These are phyloP conservation scores for Phocoena phocoena DNA, from an alignment of 2,113 vertebrate genomes.

Conservation along the genomic window DNA sequence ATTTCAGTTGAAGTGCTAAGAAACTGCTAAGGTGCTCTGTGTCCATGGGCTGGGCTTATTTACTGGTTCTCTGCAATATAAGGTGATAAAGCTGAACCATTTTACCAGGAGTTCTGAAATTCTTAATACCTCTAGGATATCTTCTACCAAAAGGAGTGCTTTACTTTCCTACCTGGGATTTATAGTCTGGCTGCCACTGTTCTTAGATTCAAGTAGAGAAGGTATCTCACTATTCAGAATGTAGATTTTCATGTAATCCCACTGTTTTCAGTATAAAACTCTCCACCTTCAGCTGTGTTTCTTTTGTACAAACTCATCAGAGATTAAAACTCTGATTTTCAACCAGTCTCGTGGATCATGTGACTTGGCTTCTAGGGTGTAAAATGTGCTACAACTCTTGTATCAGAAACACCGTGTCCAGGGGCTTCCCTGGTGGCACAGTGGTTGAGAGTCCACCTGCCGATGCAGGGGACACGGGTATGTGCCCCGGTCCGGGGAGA, in stretches of 20 bases:
- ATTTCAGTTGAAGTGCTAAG: neutral
- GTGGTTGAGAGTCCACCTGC: too few species aligned
- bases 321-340: neutral
- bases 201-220: neutral
- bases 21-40: neutral
- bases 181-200: neutral
- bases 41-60: neutral
- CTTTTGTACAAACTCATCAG: neutral
- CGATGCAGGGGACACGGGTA: too few species aligned
- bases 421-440: too few species aligned
- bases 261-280: neutral
- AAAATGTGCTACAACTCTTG: neutral
- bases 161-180: neutral
- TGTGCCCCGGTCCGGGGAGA: too few species aligned
- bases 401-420: neutral
- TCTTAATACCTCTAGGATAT: neutral
- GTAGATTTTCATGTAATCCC: neutral
- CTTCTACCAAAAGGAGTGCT: neutral
- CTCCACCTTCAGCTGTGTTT: neutral
- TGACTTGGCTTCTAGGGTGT: neutral
- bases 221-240: neutral
- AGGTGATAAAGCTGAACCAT: neutral
- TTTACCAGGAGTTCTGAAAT: neutral
- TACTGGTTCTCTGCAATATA: neutral
- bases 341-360: neutral